Evolutionary conservation across 2,888 invertebrate genomes (phyloP).

Genomic region (Trisateles emortualis): DNA sequence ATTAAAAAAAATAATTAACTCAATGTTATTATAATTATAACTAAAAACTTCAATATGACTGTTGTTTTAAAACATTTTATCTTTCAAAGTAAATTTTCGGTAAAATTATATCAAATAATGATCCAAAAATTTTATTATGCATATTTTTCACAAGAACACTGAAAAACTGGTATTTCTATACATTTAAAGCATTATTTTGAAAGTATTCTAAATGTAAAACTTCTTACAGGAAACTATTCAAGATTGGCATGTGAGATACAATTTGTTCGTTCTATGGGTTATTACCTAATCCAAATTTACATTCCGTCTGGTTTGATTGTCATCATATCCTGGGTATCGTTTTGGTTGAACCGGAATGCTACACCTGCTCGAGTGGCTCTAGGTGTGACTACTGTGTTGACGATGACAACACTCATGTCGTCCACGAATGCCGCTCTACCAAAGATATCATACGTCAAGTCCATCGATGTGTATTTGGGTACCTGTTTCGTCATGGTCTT

Average conservation of each 20-base stretch:
- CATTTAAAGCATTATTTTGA: background rate
- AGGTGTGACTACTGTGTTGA: conserved; percentile 98
- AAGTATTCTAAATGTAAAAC: conserved; percentile 20
- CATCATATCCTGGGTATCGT: conserved; percentile 98
- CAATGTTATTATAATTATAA: conserved; percentile 3
- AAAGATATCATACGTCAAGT: conserved; percentile 99
- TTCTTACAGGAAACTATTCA: conserved; percentile 95
- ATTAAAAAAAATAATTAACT: conserved; percentile 29
- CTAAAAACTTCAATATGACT: conserved; percentile 14
- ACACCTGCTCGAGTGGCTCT: conserved; percentile 97
- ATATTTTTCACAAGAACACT: background rate
- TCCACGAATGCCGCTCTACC: conserved; percentile 98
- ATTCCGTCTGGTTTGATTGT: conserved; percentile 98
- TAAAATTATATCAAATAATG: conserved; percentile 11
- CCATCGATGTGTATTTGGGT: conserved; percentile 98
- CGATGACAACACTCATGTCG: conserved; percentile 99
- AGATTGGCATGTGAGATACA: conserved; percentile 98
- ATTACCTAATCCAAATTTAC: conserved; percentile 99
- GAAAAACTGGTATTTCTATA: background rate
- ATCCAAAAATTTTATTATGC: background rate
- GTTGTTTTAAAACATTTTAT: conserved; percentile 7
- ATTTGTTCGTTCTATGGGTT: conserved; percentile 99
- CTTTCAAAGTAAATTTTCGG: background rate
- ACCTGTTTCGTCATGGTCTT: conserved; percentile 99
- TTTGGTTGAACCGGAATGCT: conserved; percentile 98